These are phyloP conservation scores for Sebastes umbrosus DNA, from an alignment of 2,797 vertebrate species.

Conservation along the genomic window DNA sequence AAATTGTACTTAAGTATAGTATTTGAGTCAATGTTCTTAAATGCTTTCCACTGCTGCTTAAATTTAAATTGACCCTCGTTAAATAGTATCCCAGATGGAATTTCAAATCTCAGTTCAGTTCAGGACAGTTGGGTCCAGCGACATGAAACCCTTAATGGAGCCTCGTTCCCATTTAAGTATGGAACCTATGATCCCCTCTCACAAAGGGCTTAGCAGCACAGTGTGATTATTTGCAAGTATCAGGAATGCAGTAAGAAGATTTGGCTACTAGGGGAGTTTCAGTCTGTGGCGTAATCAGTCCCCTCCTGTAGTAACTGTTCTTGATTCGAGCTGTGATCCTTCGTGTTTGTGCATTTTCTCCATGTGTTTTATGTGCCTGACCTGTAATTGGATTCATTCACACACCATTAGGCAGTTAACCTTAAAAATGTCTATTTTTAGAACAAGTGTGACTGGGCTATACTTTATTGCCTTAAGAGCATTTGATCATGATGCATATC, in stretches of 20 bases:
- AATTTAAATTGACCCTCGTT: not conserved
- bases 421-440: slow-evolving; percentile 5
- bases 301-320: slow-evolving; percentile 19
- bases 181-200: slow-evolving; percentile 54
- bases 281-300: slow-evolving; percentile 53
- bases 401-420: not conserved
- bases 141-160: slow-evolving; percentile 26
- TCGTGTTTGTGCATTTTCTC: slow-evolving; percentile 37
- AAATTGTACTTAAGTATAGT: not conserved
- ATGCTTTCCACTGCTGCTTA: not conserved
- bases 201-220: slow-evolving; percentile 51
- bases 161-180: slow-evolving; percentile 42
- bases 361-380: slow-evolving; percentile 12
- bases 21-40: not conserved
- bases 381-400: slow-evolving; percentile 10
- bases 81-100: slow-evolving; percentile 1
- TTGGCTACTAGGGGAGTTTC: slow-evolving; percentile 58
- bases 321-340: slow-evolving; percentile 16
- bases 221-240: slow-evolving; percentile 57
- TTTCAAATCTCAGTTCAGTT: slow-evolving; percentile 32
- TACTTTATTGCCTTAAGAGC: not conserved
- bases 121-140: slow-evolving; percentile 21
- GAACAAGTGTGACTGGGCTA: not conserved
- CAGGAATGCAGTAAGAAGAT: slow-evolving; percentile 78
- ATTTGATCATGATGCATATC: not conserved